Base-by-base conservation (phyloP, 2,797 vertebrate genomes). In the Sebastes melanostomus region DNA sequence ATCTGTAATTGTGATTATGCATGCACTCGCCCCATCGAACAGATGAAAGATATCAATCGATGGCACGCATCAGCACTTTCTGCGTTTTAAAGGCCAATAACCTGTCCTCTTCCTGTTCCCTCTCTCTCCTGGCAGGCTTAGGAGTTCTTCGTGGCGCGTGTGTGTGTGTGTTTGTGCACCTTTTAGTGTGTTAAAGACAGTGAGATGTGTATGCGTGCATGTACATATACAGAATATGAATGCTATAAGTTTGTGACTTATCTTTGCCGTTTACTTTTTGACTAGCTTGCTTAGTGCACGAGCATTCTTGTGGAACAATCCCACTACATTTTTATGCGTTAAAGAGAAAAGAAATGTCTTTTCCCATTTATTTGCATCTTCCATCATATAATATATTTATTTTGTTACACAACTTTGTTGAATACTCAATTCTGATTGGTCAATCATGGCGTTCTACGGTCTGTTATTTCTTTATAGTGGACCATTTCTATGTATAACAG, bases 41-140 rank as follows among this genome's bases (percentile, higher is more conserved):
- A 84, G 89, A 93, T 88, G 90, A 92, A 89, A 93, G 92, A 92
- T 92, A 90, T 88, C 87, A 92, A 91, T 91, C 88, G 91, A 94
- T 92, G 80, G 80, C 52, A 66, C n/a, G 87, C 85, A 75, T 94
- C 94, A 94, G 93, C 91, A 93, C 89, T 94, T 94, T 93, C 63
- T 78, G 78, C 29, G 0, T 89, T 92, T 89, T 83, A 90, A 85
- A 91, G 79, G 79, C 85, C 82, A 91, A 87, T 80, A 88, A 88
- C 83, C 82, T 85, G 84, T 82, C 89, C 71, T 87, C 80, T 81
- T 58, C 75, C 46, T 50, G 46, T 67, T 38, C 59, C 46, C 66
- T 25, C 76, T 59, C 72, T 78, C 78, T 80, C 59, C 79, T 78
- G 77, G 77, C 54, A 72, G 72, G 75, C 73, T 80, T 24, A 58